These are phyloP conservation scores for Indicator maculatus DNA, from an alignment of 2,113 vertebrate species.

Conservation along the genomic window DNA sequence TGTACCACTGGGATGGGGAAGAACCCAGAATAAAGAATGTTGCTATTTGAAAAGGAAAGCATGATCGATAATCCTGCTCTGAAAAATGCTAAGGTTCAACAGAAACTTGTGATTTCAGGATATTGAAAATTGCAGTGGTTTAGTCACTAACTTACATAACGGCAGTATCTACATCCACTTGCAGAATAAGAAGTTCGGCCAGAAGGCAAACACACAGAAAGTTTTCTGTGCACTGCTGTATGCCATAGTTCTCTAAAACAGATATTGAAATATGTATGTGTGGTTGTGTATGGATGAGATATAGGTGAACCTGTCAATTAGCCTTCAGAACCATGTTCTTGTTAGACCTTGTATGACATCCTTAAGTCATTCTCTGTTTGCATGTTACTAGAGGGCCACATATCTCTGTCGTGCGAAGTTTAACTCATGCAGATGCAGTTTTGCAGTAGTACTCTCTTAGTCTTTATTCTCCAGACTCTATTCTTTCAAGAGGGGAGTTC, in stretches of 20 bases:
- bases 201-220: not conserved
- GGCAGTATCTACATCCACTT: not conserved
- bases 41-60: not conserved
- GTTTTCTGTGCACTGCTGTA: not conserved
- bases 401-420: not conserved
- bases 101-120: not conserved
- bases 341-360: not conserved
- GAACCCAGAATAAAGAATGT: not conserved
- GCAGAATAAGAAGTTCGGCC: not conserved
- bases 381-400: not conserved
- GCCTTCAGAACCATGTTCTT: not conserved
- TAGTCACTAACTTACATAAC: not conserved
- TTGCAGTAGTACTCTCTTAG: not conserved
- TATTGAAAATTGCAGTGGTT: not conserved
- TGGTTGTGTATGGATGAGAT: not conserved
- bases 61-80: not conserved
- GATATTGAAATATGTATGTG: rapidly evolving
- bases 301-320: not conserved
- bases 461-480: not conserved
- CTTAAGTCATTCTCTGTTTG: not conserved
- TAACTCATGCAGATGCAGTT: not conserved
- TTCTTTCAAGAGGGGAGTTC: not conserved
- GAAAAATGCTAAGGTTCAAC: not conserved
- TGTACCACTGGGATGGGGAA: not conserved
- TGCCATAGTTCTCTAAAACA: not conserved